Evolutionary conservation across 2,113 vertebrate species (phyloP).

Genomic region (Jacana jacana): DNA sequence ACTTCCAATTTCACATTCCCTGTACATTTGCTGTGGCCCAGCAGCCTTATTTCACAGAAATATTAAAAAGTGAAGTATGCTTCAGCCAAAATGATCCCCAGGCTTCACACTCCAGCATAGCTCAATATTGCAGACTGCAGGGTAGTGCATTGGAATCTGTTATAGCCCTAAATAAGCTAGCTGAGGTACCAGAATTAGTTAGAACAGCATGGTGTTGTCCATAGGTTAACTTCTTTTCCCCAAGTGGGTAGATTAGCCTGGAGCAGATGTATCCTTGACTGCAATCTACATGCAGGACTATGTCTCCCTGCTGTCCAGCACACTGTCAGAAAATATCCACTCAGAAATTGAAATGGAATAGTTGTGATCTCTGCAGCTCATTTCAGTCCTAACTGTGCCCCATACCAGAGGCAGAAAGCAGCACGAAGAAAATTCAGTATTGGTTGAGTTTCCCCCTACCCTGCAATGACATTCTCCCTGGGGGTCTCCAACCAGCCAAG

Average conservation of each 20-base stretch:
- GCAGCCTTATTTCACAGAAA: neutral
- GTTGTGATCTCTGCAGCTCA: neutral
- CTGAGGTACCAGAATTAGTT: neutral
- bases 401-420: neutral
- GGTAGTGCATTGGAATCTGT: neutral
- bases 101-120: neutral
- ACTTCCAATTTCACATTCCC: neutral
- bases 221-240: neutral
- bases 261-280: conserved; percentile 11
- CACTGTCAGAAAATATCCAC: neutral
- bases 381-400: neutral
- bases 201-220: neutral
- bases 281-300: neutral
- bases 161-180: neutral
- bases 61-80: neutral
- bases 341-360: neutral
- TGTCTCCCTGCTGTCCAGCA: conserved; percentile 20
- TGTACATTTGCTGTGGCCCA: neutral
- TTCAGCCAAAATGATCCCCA: neutral
- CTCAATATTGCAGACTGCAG: neutral
- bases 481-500: neutral
- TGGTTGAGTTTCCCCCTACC: neutral
- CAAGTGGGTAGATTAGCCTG: neutral
- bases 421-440: neutral
- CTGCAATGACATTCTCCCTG: neutral